These are phyloP conservation scores for Harpegnathos saltator DNA, from an alignment of 1,140 invertebrate genomes.

Conservation along the genomic window DNA sequence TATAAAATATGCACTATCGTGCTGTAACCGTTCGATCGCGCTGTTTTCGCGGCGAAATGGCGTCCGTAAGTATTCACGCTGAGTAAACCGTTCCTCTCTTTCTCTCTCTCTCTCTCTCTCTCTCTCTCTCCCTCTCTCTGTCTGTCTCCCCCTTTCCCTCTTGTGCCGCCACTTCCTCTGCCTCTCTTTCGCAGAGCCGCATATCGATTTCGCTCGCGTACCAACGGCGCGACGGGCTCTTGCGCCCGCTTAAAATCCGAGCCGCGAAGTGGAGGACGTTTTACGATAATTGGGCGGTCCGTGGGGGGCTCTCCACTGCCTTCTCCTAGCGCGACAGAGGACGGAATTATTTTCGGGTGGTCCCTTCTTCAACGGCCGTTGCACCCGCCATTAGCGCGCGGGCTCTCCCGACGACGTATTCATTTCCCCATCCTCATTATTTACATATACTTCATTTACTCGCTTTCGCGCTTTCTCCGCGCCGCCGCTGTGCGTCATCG, in stretches of 20 bases:
- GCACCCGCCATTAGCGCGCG: conserved; percentile 82
- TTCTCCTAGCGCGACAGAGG: conserved; percentile 66
- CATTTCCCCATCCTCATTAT: conserved; percentile 83
- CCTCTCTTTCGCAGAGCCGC: too few species aligned
- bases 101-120: too few species aligned
- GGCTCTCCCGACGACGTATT: conserved; percentile 74
- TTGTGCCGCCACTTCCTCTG: too few species aligned
- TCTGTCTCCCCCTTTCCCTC: too few species aligned
- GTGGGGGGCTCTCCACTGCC: conserved; percentile 67
- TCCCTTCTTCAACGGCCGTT: conserved; percentile 82
- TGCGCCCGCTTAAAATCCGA: conserved; percentile 74
- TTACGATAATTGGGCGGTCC: conserved; percentile 82
- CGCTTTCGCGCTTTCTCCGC: conserved; percentile 49
- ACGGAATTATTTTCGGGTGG: conserved; percentile 82
- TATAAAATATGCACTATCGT: conserved; percentile 16
- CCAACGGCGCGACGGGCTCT: conserved; percentile 72
- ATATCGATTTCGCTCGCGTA: conserved; percentile 57
- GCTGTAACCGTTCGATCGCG: background rate
- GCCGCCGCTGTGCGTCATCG: conserved; percentile 24
- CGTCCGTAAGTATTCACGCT: conserved; percentile 12
- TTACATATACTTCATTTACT: conserved; percentile 83
- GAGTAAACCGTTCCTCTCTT: conserved; percentile 21
- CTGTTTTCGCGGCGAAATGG: conserved; percentile 7
- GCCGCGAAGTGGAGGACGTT: conserved; percentile 79
- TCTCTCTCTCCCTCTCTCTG: background rate